Base-by-base conservation (phyloP, 2,113 vertebrate genomes). In the Caretta caretta region DNA sequence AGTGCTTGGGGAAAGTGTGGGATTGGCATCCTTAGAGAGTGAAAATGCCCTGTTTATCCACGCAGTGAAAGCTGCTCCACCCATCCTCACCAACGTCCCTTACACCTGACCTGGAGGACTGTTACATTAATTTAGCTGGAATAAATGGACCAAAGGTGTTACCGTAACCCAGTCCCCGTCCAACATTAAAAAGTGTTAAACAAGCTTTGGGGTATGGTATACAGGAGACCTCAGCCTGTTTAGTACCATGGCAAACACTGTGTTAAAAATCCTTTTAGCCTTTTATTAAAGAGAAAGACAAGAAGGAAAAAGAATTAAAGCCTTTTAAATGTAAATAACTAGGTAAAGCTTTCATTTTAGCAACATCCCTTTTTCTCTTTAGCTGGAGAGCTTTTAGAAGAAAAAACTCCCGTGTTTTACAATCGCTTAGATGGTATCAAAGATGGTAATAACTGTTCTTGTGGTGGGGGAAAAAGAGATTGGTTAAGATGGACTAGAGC, bases 11-110 rank as follows among this genome's bases (percentile, higher is more conserved):
- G 54, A 89, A 88, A 76, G 83, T 88, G 50, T 69, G 79, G 31
- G 48, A 42, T 88, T 84, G 80, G 76, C 88, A 50, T 88, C 42
- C 81, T n/a, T 72, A 49, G 76, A 51, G 69, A 94, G 80, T 91
- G 93, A 62, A 90, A 59, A 20, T 90, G 94, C 79, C 51, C 79
- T 86, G 31, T 95, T 94, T 88, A 79, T 93, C 54, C 93, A 78
- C 62, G 62, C 80, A 91, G 2, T 19, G 1, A 65, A 91, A 81
- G 14, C 51, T 85, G 49, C 83, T 27, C 86, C 50, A 12, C 8
- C 62, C 16, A 95, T 80, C 83, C 29, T 46, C 8, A 31, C 0
- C 3, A 25, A 59, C 14, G 10, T 78, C 83, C n/a, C 49, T 80
- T 53, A 59, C 27, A 83, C 72, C 50, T 46, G 62, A 19, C 54